Percentiles rank a stretch among this genome's conserved stretches.
Evolutionary conservation across 2,113 vertebrate genomes (phyloP).

Genomic region (Platichthys flesus): DNA sequence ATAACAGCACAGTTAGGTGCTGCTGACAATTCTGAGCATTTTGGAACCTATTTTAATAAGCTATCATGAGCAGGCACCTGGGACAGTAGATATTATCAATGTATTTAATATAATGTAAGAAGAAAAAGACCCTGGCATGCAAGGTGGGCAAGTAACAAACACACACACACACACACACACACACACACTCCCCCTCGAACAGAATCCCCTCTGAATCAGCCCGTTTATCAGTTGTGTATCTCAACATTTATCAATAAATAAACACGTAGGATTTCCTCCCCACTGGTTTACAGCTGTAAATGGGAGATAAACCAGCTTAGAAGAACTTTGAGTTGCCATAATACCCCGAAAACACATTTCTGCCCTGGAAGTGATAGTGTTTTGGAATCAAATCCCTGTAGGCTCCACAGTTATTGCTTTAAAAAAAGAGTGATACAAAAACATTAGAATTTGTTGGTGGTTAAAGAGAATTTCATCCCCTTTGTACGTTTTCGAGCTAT

Average conservation of each 20-base stretch:
- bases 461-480: neutral
- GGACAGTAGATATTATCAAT: conserved; percentile 52
- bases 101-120: conserved; percentile 20
- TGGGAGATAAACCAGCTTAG: neutral
- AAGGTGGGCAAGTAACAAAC: neutral
- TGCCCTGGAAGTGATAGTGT: neutral
- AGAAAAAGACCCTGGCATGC: conserved; percentile 1
- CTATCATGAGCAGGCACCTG: conserved; percentile 42
- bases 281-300: neutral
- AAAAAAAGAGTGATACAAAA: neutral
- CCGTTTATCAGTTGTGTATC: neutral
- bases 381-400: conserved; percentile 7
- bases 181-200: neutral
- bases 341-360: neutral
- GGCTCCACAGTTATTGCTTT: conserved; percentile 24
- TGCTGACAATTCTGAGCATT: conserved; percentile 51
- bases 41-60: conserved; percentile 55
- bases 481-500: conserved; percentile 4
- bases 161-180: conserved; percentile 1
- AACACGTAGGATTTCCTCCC: neutral
- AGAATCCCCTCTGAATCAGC: neutral
- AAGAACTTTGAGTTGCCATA: neutral
- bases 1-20: conserved; percentile 56
- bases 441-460: neutral
- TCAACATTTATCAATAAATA: neutral